Evolutionary conservation across 2,888 invertebrate species (phyloP).

Genomic region (Fragum fragum): DNA sequence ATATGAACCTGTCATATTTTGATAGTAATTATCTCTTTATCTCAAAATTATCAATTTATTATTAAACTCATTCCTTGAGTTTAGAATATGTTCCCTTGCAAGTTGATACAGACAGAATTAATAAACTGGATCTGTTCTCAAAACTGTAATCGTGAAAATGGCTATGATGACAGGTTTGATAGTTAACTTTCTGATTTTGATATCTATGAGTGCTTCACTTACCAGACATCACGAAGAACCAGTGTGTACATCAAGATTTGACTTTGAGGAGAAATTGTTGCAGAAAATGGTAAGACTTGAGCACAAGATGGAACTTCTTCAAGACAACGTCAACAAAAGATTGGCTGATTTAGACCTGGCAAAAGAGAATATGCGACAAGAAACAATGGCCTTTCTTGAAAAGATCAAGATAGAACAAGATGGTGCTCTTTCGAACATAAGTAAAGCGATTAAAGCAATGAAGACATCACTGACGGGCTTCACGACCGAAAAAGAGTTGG

Average conservation of each 20-base stretch:
- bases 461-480: background rate
- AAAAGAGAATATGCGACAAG: background rate
- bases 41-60: too few relatives aligned
- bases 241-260: slow-evolving; percentile 7
- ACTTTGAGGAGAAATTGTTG: slow-evolving; percentile 7
- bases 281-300: background rate
- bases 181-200: too few relatives aligned
- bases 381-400: background rate
- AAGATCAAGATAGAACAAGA: background rate
- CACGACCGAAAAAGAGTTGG: background rate
- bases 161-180: too few relatives aligned
- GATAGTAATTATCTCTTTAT: too few relatives aligned
- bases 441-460: background rate
- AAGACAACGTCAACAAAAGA: background rate
- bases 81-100: too few relatives aligned
- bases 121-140: too few relatives aligned
- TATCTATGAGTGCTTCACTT: too few relatives aligned
- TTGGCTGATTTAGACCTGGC: background rate
- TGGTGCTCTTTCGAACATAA: background rate
- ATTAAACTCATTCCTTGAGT: too few relatives aligned
- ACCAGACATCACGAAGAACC: background rate
- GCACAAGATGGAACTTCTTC: background rate
- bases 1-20: too few relatives aligned
- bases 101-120: too few relatives aligned
- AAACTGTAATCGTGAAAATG: too few relatives aligned